Evolutionary conservation across 2,797 vertebrate species (phyloP).

Genomic region (Characodon lateralis): DNA sequence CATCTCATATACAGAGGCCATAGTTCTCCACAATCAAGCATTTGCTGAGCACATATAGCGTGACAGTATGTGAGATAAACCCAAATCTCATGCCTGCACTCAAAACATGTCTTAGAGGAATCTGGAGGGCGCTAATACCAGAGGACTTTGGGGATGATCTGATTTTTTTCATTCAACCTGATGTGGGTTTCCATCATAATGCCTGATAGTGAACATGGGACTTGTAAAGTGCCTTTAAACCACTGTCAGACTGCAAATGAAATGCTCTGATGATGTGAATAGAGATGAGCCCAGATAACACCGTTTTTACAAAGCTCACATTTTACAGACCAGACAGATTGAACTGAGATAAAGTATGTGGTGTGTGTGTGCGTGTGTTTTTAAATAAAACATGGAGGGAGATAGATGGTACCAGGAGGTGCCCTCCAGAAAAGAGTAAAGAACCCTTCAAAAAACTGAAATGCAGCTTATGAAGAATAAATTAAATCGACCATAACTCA

Average conservation of each 20-base stretch:
- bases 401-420: conserved; percentile 6
- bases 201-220: conserved; percentile 71
- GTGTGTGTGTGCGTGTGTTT: conserved; percentile 22
- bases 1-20: too few species aligned
- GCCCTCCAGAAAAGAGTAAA: conserved; percentile 3
- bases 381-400: conserved; percentile 3
- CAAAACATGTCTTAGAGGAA: conserved; percentile 39
- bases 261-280: conserved; percentile 1
- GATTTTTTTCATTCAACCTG: conserved; percentile 58
- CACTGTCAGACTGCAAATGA: conserved; percentile 36
- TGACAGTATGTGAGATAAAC: background rate
- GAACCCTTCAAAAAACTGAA: conserved; percentile 3
- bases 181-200: conserved; percentile 49
- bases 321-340: conserved; percentile 14
- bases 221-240: conserved; percentile 38
- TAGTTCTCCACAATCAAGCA: background rate
- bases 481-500: background rate
- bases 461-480: background rate
- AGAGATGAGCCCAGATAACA: conserved; percentile 13
- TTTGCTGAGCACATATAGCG: conserved; percentile 10
- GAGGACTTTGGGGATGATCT: conserved; percentile 32
- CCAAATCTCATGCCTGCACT: background rate
- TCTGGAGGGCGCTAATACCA: conserved; percentile 24
- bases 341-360: background rate
- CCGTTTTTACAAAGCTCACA: conserved; percentile 10